phyloP scores from a whole-genome alignment of 2,113 vertebrate genomes.

The Malurus alboscapulatus region DNA sequence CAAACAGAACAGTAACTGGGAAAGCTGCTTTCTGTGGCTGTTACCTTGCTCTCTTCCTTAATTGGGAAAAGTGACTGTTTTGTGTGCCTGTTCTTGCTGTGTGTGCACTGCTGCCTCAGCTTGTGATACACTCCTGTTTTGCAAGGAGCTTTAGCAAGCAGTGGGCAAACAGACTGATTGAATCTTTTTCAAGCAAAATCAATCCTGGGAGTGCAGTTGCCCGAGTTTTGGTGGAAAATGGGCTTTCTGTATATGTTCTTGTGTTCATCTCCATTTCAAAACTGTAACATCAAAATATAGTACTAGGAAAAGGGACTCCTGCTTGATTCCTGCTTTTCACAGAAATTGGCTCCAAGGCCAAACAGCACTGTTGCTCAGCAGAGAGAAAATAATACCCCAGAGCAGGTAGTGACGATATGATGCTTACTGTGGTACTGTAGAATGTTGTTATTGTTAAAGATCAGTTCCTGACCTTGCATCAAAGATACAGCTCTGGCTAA shows the following conservation, averaged over 20 bases:
- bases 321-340: background rate
- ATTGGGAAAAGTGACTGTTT: background rate
- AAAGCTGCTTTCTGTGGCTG: background rate
- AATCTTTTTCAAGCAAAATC: background rate
- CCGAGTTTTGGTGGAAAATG: background rate
- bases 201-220: background rate
- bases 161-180: background rate
- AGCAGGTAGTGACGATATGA: background rate
- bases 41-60: background rate
- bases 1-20: background rate
- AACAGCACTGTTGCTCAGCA: background rate
- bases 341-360: background rate
- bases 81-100: background rate
- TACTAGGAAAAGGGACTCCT: background rate
- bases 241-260: background rate
- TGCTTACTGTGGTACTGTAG: background rate
- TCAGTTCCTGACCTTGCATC: background rate
- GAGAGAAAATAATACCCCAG: background rate
- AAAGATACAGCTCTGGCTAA: background rate
- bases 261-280: background rate
- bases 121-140: background rate
- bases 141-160: background rate
- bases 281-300: background rate
- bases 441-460: background rate
- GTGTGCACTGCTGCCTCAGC: background rate